phyloP scores from a whole-genome alignment of 1,140 invertebrate genomes.

The Danaus melanippus region DNA sequence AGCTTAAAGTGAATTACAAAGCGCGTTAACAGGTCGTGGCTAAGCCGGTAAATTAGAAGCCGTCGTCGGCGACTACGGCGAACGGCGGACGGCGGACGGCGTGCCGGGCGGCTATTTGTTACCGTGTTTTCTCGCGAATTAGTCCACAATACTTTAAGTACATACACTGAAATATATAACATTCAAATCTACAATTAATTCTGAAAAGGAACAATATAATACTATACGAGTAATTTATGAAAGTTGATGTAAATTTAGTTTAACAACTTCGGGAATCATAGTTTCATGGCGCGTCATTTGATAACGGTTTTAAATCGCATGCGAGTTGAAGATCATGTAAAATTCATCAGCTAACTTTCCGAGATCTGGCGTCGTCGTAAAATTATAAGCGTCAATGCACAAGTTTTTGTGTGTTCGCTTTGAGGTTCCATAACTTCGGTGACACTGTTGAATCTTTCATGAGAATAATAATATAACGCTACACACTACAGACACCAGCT shows the following conservation, averaged over 20 bases:
- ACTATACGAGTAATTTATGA: too few species aligned
- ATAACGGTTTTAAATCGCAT: conserved; percentile 1
- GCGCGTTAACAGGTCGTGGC: conserved; percentile 23
- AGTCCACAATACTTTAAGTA: conserved; percentile 15
- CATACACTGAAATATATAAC: conserved; percentile 2
- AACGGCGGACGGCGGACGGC: neutral
- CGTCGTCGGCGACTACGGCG: conserved; percentile 11
- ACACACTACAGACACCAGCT: neutral
- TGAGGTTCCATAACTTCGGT: conserved; percentile 28
- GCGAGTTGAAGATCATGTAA: conserved; percentile 20
- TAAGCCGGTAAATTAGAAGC: conserved; percentile 27
- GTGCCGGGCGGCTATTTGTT: conserved; percentile 16
- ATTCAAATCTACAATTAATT: too few species aligned
- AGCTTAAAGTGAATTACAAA: conserved; percentile 32
- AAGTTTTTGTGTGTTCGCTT: conserved; percentile 19
- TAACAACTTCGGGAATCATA: too few species aligned
- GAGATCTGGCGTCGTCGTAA: conserved; percentile 21
- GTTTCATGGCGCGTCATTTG: too few species aligned
- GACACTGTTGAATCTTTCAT: conserved; percentile 50
- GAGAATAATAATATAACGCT: conserved; percentile 30
- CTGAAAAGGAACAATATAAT: too few species aligned
- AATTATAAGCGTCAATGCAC: conserved; percentile 23
- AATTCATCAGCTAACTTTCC: conserved; percentile 32
- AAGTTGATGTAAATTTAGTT: neutral
- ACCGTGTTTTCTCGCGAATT: conserved; percentile 24